Evolutionary conservation across 2,888 invertebrate species (phyloP), one percentile per base, ranked within the genome.

Genomic region (Pegoplata infirma): DNA sequence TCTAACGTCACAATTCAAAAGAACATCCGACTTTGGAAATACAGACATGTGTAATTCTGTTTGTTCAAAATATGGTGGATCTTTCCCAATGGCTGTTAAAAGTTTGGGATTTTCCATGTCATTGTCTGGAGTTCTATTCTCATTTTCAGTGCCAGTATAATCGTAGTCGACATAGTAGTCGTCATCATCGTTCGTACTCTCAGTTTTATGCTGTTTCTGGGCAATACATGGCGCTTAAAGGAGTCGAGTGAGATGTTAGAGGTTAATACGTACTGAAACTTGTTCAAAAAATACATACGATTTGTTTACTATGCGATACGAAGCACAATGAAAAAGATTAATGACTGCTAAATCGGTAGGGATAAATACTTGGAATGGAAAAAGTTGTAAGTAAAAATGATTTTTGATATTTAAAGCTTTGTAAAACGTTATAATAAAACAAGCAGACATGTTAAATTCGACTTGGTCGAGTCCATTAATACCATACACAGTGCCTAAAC

Each of bases 1-100:
- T 53, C 84, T 83, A 0, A 82, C 86, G 75, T 88, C 87, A 80
- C 89, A 89, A 17, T 85, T 84, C 6, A 89, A 76, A 3, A 83
- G 75, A 10, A 87, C 84, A 82, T 86, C 81, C 5, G 85, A 84
- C 0, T 87, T 87, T 1, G 83, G 83, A 44, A 81, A 82, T 2
- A 85, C 86, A 12, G 84, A 82, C 23, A 85, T 53, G 1, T 32
- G 72, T 0, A 86, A 17, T 1, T 85, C 83, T 0, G 80, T 6
- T 7, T 73, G 66, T 51, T 86, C 87, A 44, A 89, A 89, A 49
- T 85, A 87, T 0, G 88, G 84, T 4, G 83, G 83, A n/a, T 76
- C 77, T 36, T 82, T 72, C 21, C 53, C 61, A 5, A 25, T 49
- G 10, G 6, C 21, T 19, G 19, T 58, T 0, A 44, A 25, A 47